Conservation (phyloP, 2,888 invertebrate species). For the Serrognathus titanus region DNA sequence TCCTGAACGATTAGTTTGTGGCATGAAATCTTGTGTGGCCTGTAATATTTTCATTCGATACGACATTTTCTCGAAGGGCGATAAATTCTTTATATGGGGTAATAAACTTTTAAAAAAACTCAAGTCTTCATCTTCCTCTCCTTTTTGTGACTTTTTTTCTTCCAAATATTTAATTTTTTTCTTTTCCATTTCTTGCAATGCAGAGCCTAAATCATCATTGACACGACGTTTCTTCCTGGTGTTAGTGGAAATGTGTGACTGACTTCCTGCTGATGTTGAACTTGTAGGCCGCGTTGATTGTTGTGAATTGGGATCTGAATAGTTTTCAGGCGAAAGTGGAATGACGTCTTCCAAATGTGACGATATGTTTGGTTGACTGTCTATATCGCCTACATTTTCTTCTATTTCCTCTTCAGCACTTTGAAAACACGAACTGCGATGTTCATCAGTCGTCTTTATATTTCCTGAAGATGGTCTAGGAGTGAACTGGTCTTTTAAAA, state of each 20-base stretch:
- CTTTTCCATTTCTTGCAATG: slow-evolving; percentile 12
- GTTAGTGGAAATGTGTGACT: neutral
- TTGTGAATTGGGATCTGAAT: slow-evolving; percentile 2
- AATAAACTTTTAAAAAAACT: slow-evolving; percentile 23
- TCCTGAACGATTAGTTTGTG: neutral
- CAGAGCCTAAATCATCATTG: slow-evolving; percentile 9
- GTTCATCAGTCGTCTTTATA: slow-evolving; percentile 11
- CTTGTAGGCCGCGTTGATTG: neutral
- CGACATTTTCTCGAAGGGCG: slow-evolving; percentile 17
- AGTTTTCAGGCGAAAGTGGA: slow-evolving; percentile 1
- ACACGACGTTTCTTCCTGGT: slow-evolving; percentile 4
- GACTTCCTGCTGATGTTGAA: slow-evolving; percentile 2
- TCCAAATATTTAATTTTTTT: slow-evolving; percentile 13
- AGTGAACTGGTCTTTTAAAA: slow-evolving; percentile 24
- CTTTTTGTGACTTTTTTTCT: slow-evolving; percentile 11
- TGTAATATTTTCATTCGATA: slow-evolving; percentile 18
- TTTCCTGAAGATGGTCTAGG: slow-evolving; percentile 17
- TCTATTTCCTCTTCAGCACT: slow-evolving; percentile 5
- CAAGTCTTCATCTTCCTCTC: slow-evolving; percentile 20
- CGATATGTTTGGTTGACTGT: neutral
- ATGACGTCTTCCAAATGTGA: slow-evolving; percentile 1
- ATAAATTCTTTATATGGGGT: slow-evolving; percentile 19
- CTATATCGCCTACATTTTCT: slow-evolving; percentile 1
- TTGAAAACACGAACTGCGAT: neutral
- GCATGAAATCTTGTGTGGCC: slow-evolving; percentile 7